Conservation (phyloP, 35 echinoderm and acorn worm genomes). For the Eucidaris tribuloides region DNA sequence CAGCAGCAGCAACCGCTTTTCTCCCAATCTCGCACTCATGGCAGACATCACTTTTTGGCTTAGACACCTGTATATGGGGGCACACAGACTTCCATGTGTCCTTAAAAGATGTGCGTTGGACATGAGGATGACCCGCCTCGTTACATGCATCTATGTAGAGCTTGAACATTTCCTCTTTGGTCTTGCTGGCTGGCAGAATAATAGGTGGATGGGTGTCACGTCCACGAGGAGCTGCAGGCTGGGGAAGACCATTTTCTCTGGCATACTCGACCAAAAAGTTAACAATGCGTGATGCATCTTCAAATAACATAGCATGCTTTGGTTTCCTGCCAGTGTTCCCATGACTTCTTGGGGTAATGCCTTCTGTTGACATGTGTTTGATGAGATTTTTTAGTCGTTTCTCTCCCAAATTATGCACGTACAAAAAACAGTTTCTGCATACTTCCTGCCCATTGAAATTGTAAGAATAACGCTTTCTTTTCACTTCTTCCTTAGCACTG, state of each 20-base stretch:
- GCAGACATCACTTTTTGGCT: not conserved
- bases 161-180: not conserved
- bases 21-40: not conserved
- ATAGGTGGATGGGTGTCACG: not conserved
- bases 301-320: not conserved
- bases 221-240: not conserved
- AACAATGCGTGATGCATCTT: not conserved
- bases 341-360: not conserved
- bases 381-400: not conserved
- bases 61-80: not conserved
- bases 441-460: not conserved
- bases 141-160: not conserved
- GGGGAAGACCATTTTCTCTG: not conserved
- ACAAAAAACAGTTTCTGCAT: not conserved
- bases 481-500: not conserved
- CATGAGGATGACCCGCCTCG: not conserved
- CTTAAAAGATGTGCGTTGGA: not conserved
- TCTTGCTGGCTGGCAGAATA: not conserved
- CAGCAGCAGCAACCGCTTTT: not conserved
- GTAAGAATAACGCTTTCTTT: not conserved
- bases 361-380: not conserved
- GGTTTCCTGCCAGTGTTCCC: not conserved
- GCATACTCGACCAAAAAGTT: not conserved
- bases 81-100: not conserved
- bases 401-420: not conserved